These are phyloP conservation scores for Asbolus verrucosus DNA, from an alignment of 1,140 invertebrate species.

Conservation along the genomic window DNA sequence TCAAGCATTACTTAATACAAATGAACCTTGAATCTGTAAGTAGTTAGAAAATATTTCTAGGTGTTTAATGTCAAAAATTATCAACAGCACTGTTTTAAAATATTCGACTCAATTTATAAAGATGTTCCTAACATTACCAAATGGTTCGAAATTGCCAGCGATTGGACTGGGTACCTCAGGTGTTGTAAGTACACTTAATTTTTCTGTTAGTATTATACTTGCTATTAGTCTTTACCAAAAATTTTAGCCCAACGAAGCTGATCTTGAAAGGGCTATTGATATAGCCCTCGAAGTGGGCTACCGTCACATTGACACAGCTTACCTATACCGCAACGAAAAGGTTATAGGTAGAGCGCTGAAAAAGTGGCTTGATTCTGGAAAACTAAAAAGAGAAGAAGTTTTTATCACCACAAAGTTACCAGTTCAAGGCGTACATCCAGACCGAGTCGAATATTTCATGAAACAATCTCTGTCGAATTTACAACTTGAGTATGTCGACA, in stretches of 20 bases:
- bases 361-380: slow-evolving; percentile 77
- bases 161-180: too few relatives aligned
- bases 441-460: slow-evolving; percentile 53
- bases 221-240: background rate
- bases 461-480: slow-evolving; percentile 51
- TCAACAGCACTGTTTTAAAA: too few relatives aligned
- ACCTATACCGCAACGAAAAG: slow-evolving; percentile 83
- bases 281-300: slow-evolving; percentile 75
- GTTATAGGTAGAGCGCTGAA: slow-evolving; percentile 81
- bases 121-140: too few relatives aligned
- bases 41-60: too few relatives aligned
- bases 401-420: slow-evolving; percentile 85
- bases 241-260: slow-evolving; percentile 74
- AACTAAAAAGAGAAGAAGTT: slow-evolving; percentile 78
- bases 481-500: slow-evolving; percentile 50
- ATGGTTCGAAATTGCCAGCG: too few relatives aligned
- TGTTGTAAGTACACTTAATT: too few relatives aligned
- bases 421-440: slow-evolving; percentile 67
- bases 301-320: slow-evolving; percentile 77
- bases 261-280: slow-evolving; percentile 77
- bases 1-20: too few relatives aligned
- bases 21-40: too few relatives aligned
- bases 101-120: too few relatives aligned
- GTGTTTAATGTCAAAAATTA: too few relatives aligned
- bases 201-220: too few relatives aligned